phyloP scores from a whole-genome alignment of 2,888 invertebrate genomes.

The Mamestra brassicae region DNA sequence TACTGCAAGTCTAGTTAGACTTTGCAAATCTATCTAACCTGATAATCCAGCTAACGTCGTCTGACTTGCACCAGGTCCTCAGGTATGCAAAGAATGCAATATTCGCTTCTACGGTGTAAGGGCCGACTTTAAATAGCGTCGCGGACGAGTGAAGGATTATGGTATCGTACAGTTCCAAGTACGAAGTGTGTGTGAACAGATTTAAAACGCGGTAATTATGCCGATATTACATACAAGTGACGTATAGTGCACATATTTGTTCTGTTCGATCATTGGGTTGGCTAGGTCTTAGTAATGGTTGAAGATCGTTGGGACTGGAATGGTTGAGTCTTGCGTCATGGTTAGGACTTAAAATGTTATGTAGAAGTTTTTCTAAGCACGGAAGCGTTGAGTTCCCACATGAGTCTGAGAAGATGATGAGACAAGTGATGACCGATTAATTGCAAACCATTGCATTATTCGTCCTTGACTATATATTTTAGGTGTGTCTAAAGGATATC shows the following conservation, averaged over 20 bases:
- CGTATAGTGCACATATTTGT: constrained; percentile 52
- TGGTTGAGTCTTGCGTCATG: constrained; percentile 24
- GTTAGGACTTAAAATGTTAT: neutral
- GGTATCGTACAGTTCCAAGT: constrained; percentile 76
- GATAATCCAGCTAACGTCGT: constrained; percentile 18
- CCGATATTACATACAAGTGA: constrained; percentile 41
- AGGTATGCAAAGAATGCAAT: constrained; percentile 86
- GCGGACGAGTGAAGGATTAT: constrained; percentile 84
- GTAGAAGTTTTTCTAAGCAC: neutral
- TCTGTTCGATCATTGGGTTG: constrained; percentile 37
- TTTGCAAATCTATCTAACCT: too few relatives aligned
- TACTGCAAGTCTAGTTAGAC: too few relatives aligned
- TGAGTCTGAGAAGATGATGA: neutral
- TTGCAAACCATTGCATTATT: neutral
- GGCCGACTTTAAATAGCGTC: constrained; percentile 85
- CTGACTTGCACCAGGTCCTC: constrained; percentile 65
- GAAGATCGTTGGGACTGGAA: constrained; percentile 13
- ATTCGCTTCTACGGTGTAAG: constrained; percentile 88
- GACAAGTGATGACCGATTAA: neutral
- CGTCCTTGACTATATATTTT: neutral
- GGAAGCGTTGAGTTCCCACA: neutral
- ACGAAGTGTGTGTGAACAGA: constrained; percentile 62
- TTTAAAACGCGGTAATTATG: constrained; percentile 66
- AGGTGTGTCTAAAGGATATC: neutral
- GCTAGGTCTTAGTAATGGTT: constrained; percentile 14